Conservation (phyloP, 2,888 invertebrate species). For the Conomelus anceps region DNA sequence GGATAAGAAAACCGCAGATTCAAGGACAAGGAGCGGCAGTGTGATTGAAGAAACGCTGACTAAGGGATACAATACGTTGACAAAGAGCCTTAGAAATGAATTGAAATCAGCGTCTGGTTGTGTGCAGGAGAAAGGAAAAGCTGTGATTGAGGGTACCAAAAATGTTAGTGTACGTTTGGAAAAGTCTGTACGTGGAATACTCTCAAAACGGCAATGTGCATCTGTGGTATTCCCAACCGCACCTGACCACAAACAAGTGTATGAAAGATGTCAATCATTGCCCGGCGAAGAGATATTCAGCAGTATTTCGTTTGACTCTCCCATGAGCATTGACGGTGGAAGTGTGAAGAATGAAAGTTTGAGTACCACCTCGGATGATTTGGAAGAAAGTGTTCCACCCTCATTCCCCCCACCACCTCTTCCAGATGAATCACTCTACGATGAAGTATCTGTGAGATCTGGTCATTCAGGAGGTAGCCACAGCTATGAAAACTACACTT, state of each 20-base stretch:
- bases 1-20: not conserved
- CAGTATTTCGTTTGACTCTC: slow-evolving; percentile 58
- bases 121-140: slow-evolving; percentile 51
- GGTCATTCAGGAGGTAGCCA: slow-evolving; percentile 31
- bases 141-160: slow-evolving; percentile 57
- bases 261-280: slow-evolving; percentile 48
- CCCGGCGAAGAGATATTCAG: slow-evolving; percentile 55
- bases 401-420: slow-evolving; percentile 56
- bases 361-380: slow-evolving; percentile 37
- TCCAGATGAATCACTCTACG: slow-evolving; percentile 51
- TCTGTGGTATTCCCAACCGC: slow-evolving; percentile 4
- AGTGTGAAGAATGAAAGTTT: slow-evolving; percentile 36
- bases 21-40: not conserved
- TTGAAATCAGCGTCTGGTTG: slow-evolving; percentile 46
- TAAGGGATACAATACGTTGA: slow-evolving; percentile 32
- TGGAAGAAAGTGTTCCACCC: slow-evolving; percentile 48
- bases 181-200: slow-evolving; percentile 42
- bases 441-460: slow-evolving; percentile 45
- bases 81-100: slow-evolving; percentile 45
- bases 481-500: slow-evolving; percentile 24
- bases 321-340: slow-evolving; percentile 44
- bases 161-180: slow-evolving; percentile 48
- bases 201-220: slow-evolving; percentile 38
- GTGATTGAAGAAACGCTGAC: slow-evolving; percentile 37
- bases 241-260: slow-evolving; percentile 28